Percentiles rank a stretch among this genome's conserved stretches.
phyloP scores from a whole-genome alignment of 2,797 vertebrate genomes.

The Knipowitschia caucasica region DNA sequence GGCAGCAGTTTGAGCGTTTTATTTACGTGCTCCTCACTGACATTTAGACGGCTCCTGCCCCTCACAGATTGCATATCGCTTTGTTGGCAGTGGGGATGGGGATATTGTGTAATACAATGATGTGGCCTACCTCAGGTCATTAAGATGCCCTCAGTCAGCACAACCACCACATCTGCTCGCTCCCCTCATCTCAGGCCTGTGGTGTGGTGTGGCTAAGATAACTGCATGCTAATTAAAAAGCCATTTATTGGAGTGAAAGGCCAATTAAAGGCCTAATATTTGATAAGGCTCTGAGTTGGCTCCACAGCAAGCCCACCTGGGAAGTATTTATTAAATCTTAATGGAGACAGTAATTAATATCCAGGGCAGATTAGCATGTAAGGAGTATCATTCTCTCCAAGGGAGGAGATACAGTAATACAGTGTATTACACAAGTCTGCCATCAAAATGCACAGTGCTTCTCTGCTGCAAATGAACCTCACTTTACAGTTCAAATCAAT shows the following conservation, averaged over 20 bases:
- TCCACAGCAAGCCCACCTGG: slow-evolving; percentile 74
- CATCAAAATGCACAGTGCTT: slow-evolving; percentile 19
- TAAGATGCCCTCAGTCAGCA: slow-evolving; percentile 70
- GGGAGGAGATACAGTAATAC: slow-evolving; percentile 19
- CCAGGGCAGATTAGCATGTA: slow-evolving; percentile 63
- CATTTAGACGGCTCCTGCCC: slow-evolving; percentile 46
- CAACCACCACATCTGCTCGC: slow-evolving; percentile 61
- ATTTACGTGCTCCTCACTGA: slow-evolving; percentile 33
- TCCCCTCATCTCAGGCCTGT: slow-evolving; percentile 58
- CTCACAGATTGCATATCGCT: slow-evolving; percentile 49
- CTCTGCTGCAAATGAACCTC: too few species aligned
- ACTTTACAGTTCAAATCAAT: too few species aligned
- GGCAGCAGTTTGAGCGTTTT: neutral
- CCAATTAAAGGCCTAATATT: slow-evolving; percentile 83
- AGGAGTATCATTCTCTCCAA: slow-evolving; percentile 58
- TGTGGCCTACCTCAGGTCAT: slow-evolving; percentile 63
- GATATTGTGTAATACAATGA: slow-evolving; percentile 52
- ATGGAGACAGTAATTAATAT: slow-evolving; percentile 81
- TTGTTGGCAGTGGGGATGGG: slow-evolving; percentile 25
- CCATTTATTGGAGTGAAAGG: slow-evolving; percentile 79
- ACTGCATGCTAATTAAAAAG: slow-evolving; percentile 78
- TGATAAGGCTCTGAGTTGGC: slow-evolving; percentile 77
- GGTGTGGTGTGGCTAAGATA: slow-evolving; percentile 70
- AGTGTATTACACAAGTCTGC: slow-evolving; percentile 31
- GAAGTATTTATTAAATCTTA: slow-evolving; percentile 82